Evolutionary conservation across 2,888 invertebrate genomes (phyloP).

Genomic region (Anthophora plumipes): DNA sequence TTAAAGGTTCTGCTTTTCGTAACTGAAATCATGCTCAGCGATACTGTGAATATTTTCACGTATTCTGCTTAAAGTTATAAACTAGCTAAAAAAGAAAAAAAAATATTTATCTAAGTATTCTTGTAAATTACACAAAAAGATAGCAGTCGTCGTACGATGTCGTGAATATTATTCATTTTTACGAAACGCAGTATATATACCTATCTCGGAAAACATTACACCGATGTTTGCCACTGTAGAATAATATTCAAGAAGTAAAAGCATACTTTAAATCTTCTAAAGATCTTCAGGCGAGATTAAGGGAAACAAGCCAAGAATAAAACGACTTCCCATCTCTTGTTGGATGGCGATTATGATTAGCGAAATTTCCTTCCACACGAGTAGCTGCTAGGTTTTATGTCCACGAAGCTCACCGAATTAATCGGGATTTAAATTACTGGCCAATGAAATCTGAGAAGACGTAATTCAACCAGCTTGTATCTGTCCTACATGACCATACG

Average conservation of each 20-base stretch:
- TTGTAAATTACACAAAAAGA: neutral
- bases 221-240: neutral
- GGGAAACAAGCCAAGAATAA: constrained; percentile 15
- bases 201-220: neutral
- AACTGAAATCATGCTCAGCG: too few species aligned
- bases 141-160: neutral
- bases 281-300: constrained; percentile 15
- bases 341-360: constrained; percentile 46
- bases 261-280: neutral
- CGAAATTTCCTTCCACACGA: constrained; percentile 42
- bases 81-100: too few species aligned
- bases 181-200: too few species aligned
- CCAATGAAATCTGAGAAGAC: constrained; percentile 69
- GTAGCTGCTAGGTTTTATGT: constrained; percentile 27
- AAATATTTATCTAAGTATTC: neutral
- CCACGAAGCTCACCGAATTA: constrained; percentile 70
- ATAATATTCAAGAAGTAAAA: constrained; percentile 1
- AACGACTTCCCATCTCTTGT: constrained; percentile 2
- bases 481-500: constrained; percentile 64
- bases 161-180: neutral
- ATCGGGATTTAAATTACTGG: constrained; percentile 74
- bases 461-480: constrained; percentile 63
- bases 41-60: neutral
- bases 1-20: too few species aligned
- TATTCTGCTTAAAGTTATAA: neutral